Base-by-base conservation (phyloP, 2,113 vertebrate species). In the Ibidorhyncha struthersii region DNA sequence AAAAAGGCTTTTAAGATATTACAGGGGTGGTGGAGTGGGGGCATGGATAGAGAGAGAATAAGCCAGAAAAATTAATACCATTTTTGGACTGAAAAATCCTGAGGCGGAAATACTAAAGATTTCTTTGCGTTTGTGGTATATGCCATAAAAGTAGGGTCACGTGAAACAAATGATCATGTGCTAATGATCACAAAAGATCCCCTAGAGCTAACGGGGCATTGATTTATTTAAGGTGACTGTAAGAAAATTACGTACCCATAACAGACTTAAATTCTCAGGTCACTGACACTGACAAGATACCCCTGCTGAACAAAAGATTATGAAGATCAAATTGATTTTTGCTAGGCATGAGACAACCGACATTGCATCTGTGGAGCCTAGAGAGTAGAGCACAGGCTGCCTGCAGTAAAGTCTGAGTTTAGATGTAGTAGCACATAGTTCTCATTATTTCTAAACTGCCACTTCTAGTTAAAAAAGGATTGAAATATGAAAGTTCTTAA, bases 21-120 rank as follows among this genome's bases (percentile, higher is more conserved):
- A 47, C 2, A 7, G 3, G 5, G 41, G 3, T 45, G 6, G 47
- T 2, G 4, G 1, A 5, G 14, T 5, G 4, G 29, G 63, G 41
- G 40, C 11, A 4, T 9, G 6, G 8, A n/a, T 1, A 14, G 23
- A n/a, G 14, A 41, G 5, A 84, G 25, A 59, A 25, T 38, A 65
- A 89, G 14, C 11, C 17, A 76, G 58, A 47, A 74, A 65, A 65
- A 76, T 6, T 9, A 70, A 29, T 77, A 34, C 12, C 6, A 15
- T 41, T 59, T 86, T 71, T 27, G 7, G 43, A 47, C 17, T 58
- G 43, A 74, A 80, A 84, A 91, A 36, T 85, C 50, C 25, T 41
- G 22, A 40, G 36, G 25, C 30, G 6, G 47, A 53, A 59, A 47
- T 30, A 19, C 53, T 56, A 32, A 63, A 32, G 14, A 56, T 45